Evolutionary conservation across 2,888 invertebrate species (phyloP), one percentile per base, ranked within the genome.

Genomic region (Terebella lapidaria): DNA sequence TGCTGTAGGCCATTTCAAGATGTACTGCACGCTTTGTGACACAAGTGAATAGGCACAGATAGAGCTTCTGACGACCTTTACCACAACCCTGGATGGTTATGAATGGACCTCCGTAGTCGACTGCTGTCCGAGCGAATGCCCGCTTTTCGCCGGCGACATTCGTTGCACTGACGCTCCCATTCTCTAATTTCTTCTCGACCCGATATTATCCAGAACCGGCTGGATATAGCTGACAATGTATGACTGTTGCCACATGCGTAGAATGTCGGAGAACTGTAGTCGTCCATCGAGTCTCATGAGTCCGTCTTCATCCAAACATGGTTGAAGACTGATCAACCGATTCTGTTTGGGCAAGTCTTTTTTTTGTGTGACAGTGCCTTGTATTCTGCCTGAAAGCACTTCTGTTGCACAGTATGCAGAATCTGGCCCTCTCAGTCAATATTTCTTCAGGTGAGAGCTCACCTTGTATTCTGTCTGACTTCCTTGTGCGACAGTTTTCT

Each of bases 31-130:
- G 28, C 10, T 59, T 55, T 4, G 28, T 29, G 18, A 68, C 24
- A 57, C 68, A 68, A 3, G 60, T 63, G 35, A 64, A 60, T 26
- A 64, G 42, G 53, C 60, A 60, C 24, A 66, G 30, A 47, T 67
- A 68, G 27, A 63, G 20, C 45, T 68, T 68, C 18, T 58, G 25
- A 15, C 58, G 42, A 15, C 29, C 4, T 42, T 64, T 65, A 24
- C 63, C 66, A 30, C 67, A 52, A 2, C 65, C 64, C 54, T 67
- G 64, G 5, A 53, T 30, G 10, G 45, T 56, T 5, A 53, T 53
- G 20, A 58, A 58, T n/a, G 58, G 58, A 3, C 58, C 58, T 3
- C 28, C 54, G 45, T 26, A 58, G 20, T 58, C 58, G 1, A 58
- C 28, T 20, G 29, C 53, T n/a, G 25, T 25, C 20, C n/a, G 30